Evolutionary conservation across 2,888 invertebrate species (phyloP).

Genomic region (Hyalella azteca): DNA sequence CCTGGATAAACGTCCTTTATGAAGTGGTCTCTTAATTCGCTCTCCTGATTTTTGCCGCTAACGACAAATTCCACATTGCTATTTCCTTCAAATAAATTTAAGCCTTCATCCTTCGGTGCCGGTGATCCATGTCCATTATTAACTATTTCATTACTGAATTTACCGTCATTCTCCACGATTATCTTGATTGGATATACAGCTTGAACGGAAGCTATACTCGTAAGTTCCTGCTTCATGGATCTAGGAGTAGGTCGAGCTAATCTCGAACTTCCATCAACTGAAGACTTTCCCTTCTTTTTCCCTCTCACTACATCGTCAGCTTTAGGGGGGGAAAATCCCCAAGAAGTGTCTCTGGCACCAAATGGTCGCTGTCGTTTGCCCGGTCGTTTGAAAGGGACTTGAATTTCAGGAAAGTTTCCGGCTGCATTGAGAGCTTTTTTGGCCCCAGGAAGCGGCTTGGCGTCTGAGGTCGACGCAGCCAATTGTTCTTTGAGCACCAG

Average conservation of each 20-base stretch:
- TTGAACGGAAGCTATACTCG: conserved; percentile 20
- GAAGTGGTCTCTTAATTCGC: neutral
- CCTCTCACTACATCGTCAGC: neutral
- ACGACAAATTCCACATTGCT: neutral
- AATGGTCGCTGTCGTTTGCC: neutral
- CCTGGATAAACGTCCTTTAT: neutral
- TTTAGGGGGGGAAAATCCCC: neutral
- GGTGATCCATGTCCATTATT: neutral
- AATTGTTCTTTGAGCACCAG: conserved; percentile 35
- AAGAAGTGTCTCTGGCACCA: neutral
- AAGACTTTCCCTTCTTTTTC: neutral
- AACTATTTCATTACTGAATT: conserved; percentile 2
- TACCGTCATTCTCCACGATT: neutral
- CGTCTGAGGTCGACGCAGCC: neutral
- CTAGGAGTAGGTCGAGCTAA: neutral
- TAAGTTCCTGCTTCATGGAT: neutral
- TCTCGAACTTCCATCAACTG: neutral
- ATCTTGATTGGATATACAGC: conserved; percentile 19
- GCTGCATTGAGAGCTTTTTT: neutral
- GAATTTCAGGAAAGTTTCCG: conserved; percentile 19
- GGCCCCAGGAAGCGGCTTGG: neutral
- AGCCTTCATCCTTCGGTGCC: neutral
- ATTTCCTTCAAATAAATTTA: neutral
- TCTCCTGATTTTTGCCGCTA: neutral
- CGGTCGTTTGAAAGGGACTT: conserved; percentile 9